Percentiles rank a stretch among this genome's conserved stretches.
Evolutionary conservation across 2,113 vertebrate genomes (phyloP).

Genomic region (Amia ocellicauda): DNA sequence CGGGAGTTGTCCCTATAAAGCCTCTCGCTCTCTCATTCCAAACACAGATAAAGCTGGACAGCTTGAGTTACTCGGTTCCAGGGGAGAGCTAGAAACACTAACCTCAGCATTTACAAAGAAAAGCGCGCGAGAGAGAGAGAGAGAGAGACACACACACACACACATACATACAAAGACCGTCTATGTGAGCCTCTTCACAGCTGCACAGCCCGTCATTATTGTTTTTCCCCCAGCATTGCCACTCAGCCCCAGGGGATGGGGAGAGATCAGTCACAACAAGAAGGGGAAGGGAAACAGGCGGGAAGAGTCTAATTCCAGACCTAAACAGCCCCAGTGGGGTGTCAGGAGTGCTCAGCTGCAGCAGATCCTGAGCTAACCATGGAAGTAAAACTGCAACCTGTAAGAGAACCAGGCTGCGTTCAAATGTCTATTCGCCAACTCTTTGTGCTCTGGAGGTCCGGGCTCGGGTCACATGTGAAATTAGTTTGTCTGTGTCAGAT

Average conservation of each 20-base stretch:
- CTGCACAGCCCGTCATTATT: background rate
- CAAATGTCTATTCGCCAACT: no score
- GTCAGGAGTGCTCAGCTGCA: slow-evolving; percentile 22
- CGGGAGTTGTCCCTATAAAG: no score
- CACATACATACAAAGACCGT: background rate
- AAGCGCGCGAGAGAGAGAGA: background rate
- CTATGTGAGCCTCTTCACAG: slow-evolving; percentile 20
- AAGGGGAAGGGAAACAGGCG: slow-evolving; percentile 26
- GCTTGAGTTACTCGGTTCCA: background rate
- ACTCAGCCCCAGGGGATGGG: background rate
- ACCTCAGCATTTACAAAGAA: slow-evolving; percentile 2
- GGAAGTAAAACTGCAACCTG: slow-evolving; percentile 25
- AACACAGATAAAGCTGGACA: background rate
- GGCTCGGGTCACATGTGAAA: no score
- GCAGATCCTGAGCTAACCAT: slow-evolving; percentile 16
- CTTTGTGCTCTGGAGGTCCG: no score
- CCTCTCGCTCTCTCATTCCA: background rate
- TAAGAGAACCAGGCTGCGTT: no score
- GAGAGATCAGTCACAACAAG: slow-evolving; percentile 18
- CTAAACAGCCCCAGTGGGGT: slow-evolving; percentile 47
- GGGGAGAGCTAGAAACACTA: background rate
- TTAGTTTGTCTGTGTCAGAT: no score
- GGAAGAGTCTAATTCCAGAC: slow-evolving; percentile 44
- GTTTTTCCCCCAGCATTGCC: background rate
- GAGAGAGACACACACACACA: background rate